Base-by-base conservation (phyloP, 2,888 invertebrate genomes). In the Lagria hirta region DNA sequence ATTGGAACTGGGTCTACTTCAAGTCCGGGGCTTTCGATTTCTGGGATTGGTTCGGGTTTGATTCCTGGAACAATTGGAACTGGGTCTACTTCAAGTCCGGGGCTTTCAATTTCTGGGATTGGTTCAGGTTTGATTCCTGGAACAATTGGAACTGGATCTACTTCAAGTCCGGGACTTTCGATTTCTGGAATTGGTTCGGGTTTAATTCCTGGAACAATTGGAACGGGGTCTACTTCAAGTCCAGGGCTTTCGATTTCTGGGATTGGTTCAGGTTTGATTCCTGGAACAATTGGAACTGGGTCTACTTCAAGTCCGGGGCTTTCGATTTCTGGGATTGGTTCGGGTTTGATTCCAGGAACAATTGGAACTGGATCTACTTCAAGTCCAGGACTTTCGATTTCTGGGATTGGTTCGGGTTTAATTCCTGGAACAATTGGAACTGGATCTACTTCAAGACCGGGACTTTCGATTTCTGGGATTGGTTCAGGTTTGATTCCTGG, bases 121-220 rank as follows among this genome's bases (percentile, higher is more conserved):
- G 28, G 28, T 4, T n/a, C 15, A 4, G 28, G 28, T 15, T 28
- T 28, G 28, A 28, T 4, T 23, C 23, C 23, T 6, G 23, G 23
- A 4, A n/a, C 8, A 14, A 27, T 27, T 27, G 27, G 27, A 6
- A 20, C 10, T 4, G 29, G 29, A 4, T 29, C 8, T 7, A 29
- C 8, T 29, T 29, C 29, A 13, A 23, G 15, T 30, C 6, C 24
- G 7, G 34, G 34, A 7, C 5, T 13, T 24, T 24, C 26, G 6
- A 36, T 16, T 17, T 24, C 26, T 1, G 21, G 18, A 2, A 32
- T 4, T 32, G 18, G 21, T 18, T 8, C 10, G 4, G 32, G 41
- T 30, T 22, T 26, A 3, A 36, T 11, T 22, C 29, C 43, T 29
- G 43, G 43, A 11, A 28, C 11, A 23, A 33, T 23, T 27, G 42